phyloP scores from a whole-genome alignment of 2,888 invertebrate genomes.

The Heliconius sara region DNA sequence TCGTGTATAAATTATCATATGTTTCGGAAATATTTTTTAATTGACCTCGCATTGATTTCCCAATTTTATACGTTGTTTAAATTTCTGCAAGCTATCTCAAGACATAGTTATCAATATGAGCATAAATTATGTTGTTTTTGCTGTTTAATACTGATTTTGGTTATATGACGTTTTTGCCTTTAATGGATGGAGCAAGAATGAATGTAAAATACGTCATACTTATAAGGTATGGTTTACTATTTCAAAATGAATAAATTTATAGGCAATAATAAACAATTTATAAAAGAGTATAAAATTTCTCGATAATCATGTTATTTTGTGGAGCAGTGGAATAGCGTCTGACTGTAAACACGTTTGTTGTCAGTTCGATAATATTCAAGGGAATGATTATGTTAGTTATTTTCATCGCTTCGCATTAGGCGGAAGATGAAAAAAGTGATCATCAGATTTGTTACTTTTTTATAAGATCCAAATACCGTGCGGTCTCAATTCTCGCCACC shows the following conservation, averaged over 20 bases:
- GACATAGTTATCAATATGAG: background rate
- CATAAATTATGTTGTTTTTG: background rate
- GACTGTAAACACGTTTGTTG: too few relatives aligned
- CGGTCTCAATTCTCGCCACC: too few relatives aligned
- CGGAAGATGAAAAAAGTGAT: too few relatives aligned
- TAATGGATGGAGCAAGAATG: background rate
- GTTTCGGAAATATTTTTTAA: conserved; percentile 2
- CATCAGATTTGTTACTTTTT: too few relatives aligned
- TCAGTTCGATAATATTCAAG: too few relatives aligned
- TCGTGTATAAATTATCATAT: conserved; percentile 3
- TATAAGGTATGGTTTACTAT: background rate
- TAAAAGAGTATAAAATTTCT: too few relatives aligned
- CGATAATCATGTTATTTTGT: too few relatives aligned
- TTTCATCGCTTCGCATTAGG: too few relatives aligned
- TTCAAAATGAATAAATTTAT: background rate
- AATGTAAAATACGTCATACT: background rate
- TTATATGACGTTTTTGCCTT: background rate
- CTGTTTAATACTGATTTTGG: background rate
- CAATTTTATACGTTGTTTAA: background rate
- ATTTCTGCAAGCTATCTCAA: background rate
- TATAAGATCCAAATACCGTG: too few relatives aligned
- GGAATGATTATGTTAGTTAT: too few relatives aligned
- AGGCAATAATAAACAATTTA: background rate
- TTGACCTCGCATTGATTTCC: background rate
- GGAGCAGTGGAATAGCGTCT: too few relatives aligned